Evolutionary conservation across 2,113 vertebrate genomes (phyloP).

Genomic region (Eurypyga helias): DNA sequence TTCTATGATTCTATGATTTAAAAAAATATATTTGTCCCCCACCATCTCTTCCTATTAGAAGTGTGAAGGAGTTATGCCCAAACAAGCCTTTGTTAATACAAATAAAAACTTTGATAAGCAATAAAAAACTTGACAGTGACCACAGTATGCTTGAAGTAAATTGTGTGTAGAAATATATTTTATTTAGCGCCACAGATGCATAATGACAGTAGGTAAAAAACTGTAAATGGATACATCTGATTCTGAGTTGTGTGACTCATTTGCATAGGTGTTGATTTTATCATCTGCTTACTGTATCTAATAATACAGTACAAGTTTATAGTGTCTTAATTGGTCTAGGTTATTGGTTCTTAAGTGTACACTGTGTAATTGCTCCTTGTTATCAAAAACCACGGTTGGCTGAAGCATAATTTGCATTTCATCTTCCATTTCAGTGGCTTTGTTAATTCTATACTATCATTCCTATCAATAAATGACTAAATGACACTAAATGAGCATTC

Average conservation of each 20-base stretch:
- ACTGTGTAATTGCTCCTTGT: background rate
- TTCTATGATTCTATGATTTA: too few relatives aligned
- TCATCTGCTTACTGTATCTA: background rate
- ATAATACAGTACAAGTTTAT: background rate
- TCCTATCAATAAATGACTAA: background rate
- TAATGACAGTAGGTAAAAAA: background rate
- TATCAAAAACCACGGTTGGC: background rate
- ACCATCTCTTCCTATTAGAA: background rate
- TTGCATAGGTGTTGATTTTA: background rate
- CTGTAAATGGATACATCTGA: background rate
- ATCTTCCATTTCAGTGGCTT: constrained; percentile 21
- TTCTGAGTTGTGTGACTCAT: background rate
- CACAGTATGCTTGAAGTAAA: background rate
- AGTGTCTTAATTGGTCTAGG: constrained; percentile 14
- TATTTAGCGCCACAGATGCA: background rate
- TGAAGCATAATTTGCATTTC: constrained; percentile 31
- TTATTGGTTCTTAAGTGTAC: constrained; percentile 3
- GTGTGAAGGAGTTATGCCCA: background rate
- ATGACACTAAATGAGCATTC: background rate
- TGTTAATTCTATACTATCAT: background rate
- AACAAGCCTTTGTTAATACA: background rate
- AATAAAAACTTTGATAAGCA: background rate
- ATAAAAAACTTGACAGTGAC: background rate
- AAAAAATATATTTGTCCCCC: background rate
- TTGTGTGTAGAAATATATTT: background rate